Conservation (phyloP, 2,113 vertebrate species). For the Aythya baeri region DNA sequence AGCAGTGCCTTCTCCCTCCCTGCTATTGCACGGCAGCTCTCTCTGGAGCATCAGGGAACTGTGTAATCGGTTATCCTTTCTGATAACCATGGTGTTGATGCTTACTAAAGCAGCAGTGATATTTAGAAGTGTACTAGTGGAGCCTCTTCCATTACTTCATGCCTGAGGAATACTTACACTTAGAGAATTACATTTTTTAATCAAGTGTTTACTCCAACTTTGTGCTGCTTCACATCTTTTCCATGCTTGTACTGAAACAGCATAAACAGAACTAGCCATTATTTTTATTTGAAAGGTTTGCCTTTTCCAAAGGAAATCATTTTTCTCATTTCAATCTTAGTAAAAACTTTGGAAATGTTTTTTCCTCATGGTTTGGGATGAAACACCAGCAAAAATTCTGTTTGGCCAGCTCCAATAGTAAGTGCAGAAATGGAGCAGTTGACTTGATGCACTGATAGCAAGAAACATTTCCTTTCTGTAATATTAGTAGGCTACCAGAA, state of each 20-base stretch:
- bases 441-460: not conserved
- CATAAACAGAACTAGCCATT: not conserved
- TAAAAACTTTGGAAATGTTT: not conserved
- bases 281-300: not conserved
- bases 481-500: not conserved
- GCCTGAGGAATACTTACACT: not conserved
- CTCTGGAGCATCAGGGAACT: not conserved
- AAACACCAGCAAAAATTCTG: not conserved
- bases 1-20: not conserved
- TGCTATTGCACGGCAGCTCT: not conserved
- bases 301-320: not conserved
- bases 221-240: not conserved
- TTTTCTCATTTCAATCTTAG: not conserved
- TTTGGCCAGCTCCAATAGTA: not conserved
- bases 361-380: not conserved
- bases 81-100: not conserved
- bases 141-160: not conserved
- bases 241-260: not conserved
- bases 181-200: not conserved
- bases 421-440: slow-evolving; percentile 46
- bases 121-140: not conserved
- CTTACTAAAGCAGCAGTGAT: not conserved
- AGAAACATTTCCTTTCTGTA: not conserved
- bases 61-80: not conserved
- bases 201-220: not conserved